Percentiles rank a stretch among this genome's conserved stretches.
These are phyloP conservation scores for Nothoprocta pentlandii DNA, from an alignment of 2,113 vertebrate genomes.

Conservation along the genomic window DNA sequence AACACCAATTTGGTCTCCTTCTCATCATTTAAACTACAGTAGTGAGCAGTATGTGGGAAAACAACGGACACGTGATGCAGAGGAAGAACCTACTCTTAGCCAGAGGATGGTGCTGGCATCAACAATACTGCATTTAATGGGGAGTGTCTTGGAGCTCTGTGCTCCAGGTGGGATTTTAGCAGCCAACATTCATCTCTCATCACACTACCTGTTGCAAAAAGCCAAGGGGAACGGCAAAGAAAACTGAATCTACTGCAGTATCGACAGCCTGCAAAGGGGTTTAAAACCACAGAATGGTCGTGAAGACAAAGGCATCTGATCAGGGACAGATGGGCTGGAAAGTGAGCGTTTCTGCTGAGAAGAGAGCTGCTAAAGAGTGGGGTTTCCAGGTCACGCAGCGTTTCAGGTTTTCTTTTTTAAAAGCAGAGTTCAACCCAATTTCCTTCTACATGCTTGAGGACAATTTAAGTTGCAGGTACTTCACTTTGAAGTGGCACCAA, in stretches of 20 bases:
- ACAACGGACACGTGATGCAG: fast-evolving
- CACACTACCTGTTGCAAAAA: neutral
- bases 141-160: too few species aligned
- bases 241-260: neutral
- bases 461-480: neutral
- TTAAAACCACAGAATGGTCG: neutral
- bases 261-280: neutral
- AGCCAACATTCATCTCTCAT: neutral
- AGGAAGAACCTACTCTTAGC: neutral
- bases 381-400: neutral
- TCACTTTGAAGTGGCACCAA: neutral
- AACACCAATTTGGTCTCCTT: neutral
- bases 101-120: neutral
- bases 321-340: neutral
- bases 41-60: neutral
- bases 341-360: neutral
- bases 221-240: neutral
- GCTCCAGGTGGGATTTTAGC: neutral
- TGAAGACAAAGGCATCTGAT: neutral
- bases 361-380: neutral
- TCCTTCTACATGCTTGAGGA: neutral
- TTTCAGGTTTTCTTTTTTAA: neutral
- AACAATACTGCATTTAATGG: neutral
- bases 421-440: neutral
- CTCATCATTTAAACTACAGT: neutral